Conservation (phyloP, 2,113 vertebrate species). For the Ivindomyrus marchei region DNA sequence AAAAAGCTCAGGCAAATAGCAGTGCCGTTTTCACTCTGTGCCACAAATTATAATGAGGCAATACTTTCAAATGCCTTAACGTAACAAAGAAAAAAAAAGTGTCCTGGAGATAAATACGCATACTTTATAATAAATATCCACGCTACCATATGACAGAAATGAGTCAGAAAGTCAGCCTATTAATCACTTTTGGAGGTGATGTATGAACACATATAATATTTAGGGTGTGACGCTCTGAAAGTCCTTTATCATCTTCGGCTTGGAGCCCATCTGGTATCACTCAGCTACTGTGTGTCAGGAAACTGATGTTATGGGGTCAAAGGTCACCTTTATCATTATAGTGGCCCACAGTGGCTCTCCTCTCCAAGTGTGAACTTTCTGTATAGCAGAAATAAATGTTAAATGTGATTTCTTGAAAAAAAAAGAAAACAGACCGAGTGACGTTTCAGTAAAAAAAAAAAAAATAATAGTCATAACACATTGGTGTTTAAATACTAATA, state of each 20-base stretch:
- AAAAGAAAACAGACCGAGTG: neutral
- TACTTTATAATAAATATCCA: neutral
- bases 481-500: neutral
- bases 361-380: conserved; percentile 22
- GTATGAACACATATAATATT: neutral
- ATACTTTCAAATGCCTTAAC: neutral
- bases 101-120: neutral
- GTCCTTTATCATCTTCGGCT: conserved; percentile 30
- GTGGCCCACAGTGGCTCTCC: conserved; percentile 32
- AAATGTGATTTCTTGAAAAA: neutral
- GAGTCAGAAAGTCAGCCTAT: neutral
- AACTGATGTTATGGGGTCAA: conserved; percentile 44
- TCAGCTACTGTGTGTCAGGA: conserved; percentile 49
- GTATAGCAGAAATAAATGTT: neutral
- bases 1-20: neutral
- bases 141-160: neutral
- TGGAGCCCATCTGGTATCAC: conserved; percentile 58
- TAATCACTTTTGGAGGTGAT: neutral
- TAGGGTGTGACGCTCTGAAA: neutral
- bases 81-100: neutral
- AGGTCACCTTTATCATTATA: conserved; percentile 55
- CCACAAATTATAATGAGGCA: neutral
- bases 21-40: neutral
- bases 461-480: neutral
- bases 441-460: neutral